Evolutionary conservation across 2,113 vertebrate genomes (phyloP).

Genomic region (Hymenochirus boettgeri): DNA sequence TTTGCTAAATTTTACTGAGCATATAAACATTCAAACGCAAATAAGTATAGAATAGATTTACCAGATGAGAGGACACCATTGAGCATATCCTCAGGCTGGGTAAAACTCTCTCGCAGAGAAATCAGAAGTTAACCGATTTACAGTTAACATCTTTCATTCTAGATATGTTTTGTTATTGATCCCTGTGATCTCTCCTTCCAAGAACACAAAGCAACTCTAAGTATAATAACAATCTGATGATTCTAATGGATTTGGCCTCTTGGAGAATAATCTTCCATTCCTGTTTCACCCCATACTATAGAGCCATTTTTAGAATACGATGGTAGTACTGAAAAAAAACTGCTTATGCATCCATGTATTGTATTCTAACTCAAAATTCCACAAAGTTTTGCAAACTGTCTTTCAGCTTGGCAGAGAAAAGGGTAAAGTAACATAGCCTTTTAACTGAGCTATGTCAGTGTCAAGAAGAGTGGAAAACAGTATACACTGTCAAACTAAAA

Average conservation of each 20-base stretch:
- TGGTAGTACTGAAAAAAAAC: constrained; percentile 9
- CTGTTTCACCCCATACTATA: constrained; percentile 6
- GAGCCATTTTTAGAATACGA: constrained; percentile 31
- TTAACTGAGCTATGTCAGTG: too few species aligned
- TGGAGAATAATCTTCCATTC: constrained; percentile 27
- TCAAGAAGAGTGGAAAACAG: too few species aligned
- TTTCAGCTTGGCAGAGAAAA: too few species aligned
- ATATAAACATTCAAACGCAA: background rate
- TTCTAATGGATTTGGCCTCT: constrained; percentile 3
- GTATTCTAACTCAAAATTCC: constrained; percentile 6
- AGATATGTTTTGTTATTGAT: constrained; percentile 42
- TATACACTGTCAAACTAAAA: too few species aligned
- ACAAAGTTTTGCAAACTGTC: too few species aligned
- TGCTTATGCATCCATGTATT: constrained; percentile 15
- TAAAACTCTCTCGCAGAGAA: constrained; percentile 19
- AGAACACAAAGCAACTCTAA: rapidly evolving
- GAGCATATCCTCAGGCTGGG: constrained; percentile 14
- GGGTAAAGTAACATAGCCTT: too few species aligned
- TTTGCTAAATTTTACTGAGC: background rate
- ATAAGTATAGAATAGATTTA: constrained; percentile 8
- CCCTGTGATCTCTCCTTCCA: constrained; percentile 17
- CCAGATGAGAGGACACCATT: constrained; percentile 15
- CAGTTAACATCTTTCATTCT: constrained; percentile 40
- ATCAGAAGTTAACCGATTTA: constrained; percentile 35
- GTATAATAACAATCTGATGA: constrained; percentile 36